phyloP scores from a whole-genome alignment of 1,140 invertebrate genomes.

The Carposina sasakii region DNA sequence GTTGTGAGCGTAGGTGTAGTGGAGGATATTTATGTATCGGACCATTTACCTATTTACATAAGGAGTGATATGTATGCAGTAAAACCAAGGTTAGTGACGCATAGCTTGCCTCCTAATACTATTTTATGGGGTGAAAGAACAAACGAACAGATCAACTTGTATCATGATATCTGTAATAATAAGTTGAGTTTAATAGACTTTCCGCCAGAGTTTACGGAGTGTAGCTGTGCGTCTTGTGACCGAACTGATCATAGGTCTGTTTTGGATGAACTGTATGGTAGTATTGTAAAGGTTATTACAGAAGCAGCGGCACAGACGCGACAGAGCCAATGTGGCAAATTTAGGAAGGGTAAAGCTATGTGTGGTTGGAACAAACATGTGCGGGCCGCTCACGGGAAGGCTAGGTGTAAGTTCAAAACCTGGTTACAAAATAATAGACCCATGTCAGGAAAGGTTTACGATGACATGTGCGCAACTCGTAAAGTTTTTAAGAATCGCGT shows the following conservation, averaged over 20 bases:
- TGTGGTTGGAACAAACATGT: too few relatives aligned
- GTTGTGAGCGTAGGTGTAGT: background rate
- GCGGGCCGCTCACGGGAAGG: too few relatives aligned
- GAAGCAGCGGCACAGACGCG: background rate
- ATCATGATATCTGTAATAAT: conserved; percentile 12
- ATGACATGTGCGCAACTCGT: too few relatives aligned
- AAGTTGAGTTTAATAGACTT: conserved; percentile 9
- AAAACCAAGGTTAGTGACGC: too few relatives aligned
- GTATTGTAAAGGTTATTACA: background rate
- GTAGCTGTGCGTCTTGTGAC: conserved; percentile 8
- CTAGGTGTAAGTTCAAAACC: too few relatives aligned
- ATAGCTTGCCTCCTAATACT: background rate
- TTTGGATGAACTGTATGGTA: conserved; percentile 9
- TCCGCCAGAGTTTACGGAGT: conserved; percentile 9
- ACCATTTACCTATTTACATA: conserved; percentile 8
- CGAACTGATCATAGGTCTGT: background rate
- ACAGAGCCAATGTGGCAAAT: background rate
- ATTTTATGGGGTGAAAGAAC: conserved; percentile 16
- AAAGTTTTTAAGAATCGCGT: conserved; percentile 22
- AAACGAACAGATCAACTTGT: conserved; percentile 3
- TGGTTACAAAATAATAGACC: too few relatives aligned
- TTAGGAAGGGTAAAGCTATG: too few relatives aligned
- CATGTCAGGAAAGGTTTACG: too few relatives aligned
- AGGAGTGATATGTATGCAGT: too few relatives aligned
- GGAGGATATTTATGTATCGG: conserved; percentile 10